Conservation (phyloP, 2,797 vertebrate species). For the Mormyrus proboscirostris region DNA sequence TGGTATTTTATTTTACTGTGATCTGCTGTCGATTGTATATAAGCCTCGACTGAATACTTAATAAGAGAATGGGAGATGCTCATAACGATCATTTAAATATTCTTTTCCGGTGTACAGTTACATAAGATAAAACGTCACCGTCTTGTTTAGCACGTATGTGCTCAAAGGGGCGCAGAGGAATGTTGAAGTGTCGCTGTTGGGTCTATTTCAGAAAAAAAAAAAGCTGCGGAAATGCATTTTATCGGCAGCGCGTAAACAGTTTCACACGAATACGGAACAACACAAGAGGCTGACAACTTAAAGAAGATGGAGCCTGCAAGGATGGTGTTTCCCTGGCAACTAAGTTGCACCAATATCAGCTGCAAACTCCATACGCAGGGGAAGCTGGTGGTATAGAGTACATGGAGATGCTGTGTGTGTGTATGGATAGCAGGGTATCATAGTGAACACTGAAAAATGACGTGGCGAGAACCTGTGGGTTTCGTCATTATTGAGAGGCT, state of each 20-base stretch:
- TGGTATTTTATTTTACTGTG: background rate
- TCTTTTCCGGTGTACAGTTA: background rate
- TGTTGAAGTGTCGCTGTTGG: background rate
- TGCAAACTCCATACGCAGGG: background rate
- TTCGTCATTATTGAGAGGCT: background rate
- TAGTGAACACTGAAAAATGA: background rate
- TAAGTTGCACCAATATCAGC: constrained; percentile 1
- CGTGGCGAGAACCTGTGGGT: background rate
- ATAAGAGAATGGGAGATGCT: background rate
- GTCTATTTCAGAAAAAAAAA: background rate
- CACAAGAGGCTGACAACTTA: constrained; percentile 4
- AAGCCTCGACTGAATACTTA: background rate
- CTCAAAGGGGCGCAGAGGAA: background rate
- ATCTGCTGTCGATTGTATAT: background rate
- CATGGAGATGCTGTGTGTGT: background rate
- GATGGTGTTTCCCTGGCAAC: constrained; percentile 9
- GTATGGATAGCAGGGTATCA: background rate
- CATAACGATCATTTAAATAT: background rate
- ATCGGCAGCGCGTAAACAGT: background rate
- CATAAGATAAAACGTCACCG: background rate
- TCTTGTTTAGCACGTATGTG: background rate
- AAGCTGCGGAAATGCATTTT: background rate
- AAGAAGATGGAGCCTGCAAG: constrained; percentile 7
- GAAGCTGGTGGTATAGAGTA: background rate
- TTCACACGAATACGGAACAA: constrained; percentile 2